These are phyloP conservation scores for Heterohyrax brucei DNA, from an alignment of 2,797 vertebrate species.

Conservation along the genomic window DNA sequence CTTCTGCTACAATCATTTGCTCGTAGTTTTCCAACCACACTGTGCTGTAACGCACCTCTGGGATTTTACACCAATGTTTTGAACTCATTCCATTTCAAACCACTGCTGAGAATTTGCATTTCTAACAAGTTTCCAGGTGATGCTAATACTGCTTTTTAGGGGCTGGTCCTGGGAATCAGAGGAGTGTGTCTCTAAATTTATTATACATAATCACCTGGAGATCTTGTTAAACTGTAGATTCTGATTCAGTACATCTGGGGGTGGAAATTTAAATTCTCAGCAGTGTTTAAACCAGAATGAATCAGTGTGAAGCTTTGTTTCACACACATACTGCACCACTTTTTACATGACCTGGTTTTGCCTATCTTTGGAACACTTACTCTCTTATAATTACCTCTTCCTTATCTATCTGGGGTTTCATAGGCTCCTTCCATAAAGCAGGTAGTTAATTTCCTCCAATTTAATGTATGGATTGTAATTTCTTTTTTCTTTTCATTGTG, in stretches of 20 bases:
- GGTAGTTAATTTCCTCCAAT: background rate
- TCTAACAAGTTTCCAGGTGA: no score
- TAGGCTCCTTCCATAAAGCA: background rate
- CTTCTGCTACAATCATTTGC: background rate
- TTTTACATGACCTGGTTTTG: background rate
- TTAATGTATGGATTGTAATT: background rate
- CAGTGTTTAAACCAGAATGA: no score
- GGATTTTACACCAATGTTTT: background rate
- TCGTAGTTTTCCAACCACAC: conserved; percentile 21
- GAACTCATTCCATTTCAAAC: no score
- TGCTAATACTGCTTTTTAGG: no score
- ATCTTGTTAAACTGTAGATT: no score
- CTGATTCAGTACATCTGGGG: no score
- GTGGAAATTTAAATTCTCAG: no score
- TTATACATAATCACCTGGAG: no score
- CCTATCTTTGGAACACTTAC: background rate
- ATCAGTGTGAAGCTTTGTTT: no score
- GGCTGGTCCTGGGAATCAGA: no score
- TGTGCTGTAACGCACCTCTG: background rate
- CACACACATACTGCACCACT: background rate
- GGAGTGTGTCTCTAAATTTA: no score
- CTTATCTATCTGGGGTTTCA: background rate
- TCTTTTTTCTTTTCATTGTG: background rate
- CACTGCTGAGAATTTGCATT: no score
- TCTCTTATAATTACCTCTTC: background rate